A percentile compares a stretch with the other conserved stretches of the same genome.
Conservation (phyloP, 2,888 invertebrate genomes). For the Pherbina coryleti region DNA sequence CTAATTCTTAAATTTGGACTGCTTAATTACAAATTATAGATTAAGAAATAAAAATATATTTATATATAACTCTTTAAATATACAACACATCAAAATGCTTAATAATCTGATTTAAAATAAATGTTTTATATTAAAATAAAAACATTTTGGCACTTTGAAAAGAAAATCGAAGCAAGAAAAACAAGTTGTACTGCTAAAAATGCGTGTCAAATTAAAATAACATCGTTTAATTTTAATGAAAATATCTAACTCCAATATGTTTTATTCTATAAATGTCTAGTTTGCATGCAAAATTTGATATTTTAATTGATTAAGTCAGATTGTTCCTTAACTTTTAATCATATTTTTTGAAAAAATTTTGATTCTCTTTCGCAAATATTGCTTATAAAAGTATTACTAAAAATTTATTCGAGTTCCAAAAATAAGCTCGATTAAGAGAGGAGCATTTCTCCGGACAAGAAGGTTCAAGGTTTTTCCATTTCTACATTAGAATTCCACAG, state of each 20-base stretch:
- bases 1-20: neutral
- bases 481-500: no score
- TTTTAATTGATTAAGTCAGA: neutral
- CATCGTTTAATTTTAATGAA: neutral
- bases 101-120: constrained; percentile 18
- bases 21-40: no score
- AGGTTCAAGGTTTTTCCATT: no score
- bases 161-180: constrained; percentile 47
- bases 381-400: neutral
- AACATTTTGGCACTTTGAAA: constrained; percentile 64
- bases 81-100: constrained; percentile 4
- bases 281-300: neutral
- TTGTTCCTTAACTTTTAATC: neutral
- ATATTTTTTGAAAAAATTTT: constrained; percentile 3
- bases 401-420: neutral
- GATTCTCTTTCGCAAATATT: constrained; percentile 11
- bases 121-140: constrained; percentile 51
- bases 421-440: constrained; percentile 27
- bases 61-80: neutral
- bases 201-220: neutral
- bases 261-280: neutral
- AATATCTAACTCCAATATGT: neutral
- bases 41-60: neutral
- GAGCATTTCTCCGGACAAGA: no score
- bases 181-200: constrained; percentile 3